Percentiles rank a stretch among this genome's conserved stretches.
Evolutionary conservation across 2,113 vertebrate species (phyloP).

Genomic region (Pyxicephalus adspersus): DNA sequence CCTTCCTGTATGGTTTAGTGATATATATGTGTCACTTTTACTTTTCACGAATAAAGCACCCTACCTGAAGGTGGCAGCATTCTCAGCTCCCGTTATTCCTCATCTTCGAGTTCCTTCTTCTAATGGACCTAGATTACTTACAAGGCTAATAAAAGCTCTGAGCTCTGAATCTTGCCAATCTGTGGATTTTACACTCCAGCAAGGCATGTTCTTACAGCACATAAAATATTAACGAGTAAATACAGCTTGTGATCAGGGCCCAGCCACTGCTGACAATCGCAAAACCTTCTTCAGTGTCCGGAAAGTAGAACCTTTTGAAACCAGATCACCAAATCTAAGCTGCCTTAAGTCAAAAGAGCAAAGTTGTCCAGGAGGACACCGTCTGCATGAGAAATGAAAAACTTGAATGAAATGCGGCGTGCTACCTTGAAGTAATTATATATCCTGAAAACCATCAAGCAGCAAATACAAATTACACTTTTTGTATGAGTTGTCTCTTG

Average conservation of each 20-base stretch:
- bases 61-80: too few relatives aligned
- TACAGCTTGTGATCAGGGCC: conserved; percentile 19
- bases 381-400: not conserved
- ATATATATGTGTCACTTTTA: too few relatives aligned
- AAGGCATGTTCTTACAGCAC: conserved; percentile 4
- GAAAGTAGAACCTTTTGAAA: conserved; percentile 22
- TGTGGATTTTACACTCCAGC: not conserved
- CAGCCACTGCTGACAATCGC: conserved; percentile 4
- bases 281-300: conserved; percentile 1
- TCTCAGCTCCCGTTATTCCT: too few relatives aligned
- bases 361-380: not conserved
- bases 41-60: too few relatives aligned
- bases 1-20: too few relatives aligned
- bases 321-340: conserved; percentile 29
- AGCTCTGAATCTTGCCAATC: not conserved
- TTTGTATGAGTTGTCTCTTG: too few relatives aligned
- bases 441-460: too few relatives aligned
- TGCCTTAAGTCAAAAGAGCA: conserved; percentile 4
- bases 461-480: too few relatives aligned
- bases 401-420: not conserved
- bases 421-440: too few relatives aligned
- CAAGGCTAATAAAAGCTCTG: conserved; percentile 18
- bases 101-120: not conserved
- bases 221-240: conserved; percentile 38
- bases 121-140: not conserved